A percentile compares a stretch with the other conserved stretches of the same genome.
phyloP scores from a whole-genome alignment of 2,797 vertebrate species.

The Taeniopygia guttata region DNA sequence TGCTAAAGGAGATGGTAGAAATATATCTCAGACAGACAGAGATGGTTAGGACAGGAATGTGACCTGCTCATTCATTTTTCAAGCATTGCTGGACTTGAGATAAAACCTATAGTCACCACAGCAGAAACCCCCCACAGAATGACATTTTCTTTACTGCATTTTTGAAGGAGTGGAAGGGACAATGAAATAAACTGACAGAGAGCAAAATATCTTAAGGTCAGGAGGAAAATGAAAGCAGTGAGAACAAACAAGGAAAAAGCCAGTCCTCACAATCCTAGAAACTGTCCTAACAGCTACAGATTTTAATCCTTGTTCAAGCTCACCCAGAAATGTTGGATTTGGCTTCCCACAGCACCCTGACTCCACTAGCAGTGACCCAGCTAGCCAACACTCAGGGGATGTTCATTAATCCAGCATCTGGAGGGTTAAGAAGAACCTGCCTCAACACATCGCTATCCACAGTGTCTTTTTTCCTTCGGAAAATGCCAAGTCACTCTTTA shows the following conservation, averaged over 20 bases:
- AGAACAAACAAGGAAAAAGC: neutral
- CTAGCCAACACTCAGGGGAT: neutral
- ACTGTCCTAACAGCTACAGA: neutral
- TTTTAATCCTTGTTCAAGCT: neutral
- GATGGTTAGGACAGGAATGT: neutral
- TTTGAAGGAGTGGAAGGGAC: neutral
- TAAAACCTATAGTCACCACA: neutral
- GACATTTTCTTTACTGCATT: neutral
- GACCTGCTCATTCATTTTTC: neutral
- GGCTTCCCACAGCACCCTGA: neutral
- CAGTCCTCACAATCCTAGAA: neutral
- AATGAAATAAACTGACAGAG: neutral
- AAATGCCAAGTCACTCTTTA: constrained; percentile 63
- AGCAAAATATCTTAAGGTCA: neutral
- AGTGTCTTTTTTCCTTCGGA: neutral
- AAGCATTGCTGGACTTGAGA: neutral
- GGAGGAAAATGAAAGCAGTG: neutral
- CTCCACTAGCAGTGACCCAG: neutral
- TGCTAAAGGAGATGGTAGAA: neutral
- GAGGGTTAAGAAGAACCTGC: constrained; percentile 35
- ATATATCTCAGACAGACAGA: neutral
- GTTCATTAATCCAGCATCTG: neutral
- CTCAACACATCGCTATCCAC: neutral
- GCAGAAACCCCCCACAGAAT: neutral
- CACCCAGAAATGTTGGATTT: neutral